These are phyloP conservation scores for Latrodectus elegans DNA, from an alignment of 2,888 invertebrate genomes.

Conservation along the genomic window DNA sequence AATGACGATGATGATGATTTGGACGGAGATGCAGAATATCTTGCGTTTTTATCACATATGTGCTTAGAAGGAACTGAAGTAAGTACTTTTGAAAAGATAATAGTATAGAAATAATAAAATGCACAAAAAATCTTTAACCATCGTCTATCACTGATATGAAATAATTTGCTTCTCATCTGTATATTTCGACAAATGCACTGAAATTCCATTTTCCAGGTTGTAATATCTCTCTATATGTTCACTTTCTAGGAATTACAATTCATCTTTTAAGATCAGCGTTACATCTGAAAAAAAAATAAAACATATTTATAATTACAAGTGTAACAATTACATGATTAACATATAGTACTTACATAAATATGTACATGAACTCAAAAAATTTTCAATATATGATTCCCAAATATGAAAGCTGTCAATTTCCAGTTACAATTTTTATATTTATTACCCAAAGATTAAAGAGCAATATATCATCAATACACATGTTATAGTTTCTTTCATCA, in stretches of 20 bases:
- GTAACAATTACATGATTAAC: not conserved
- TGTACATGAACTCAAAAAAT: too few relatives aligned
- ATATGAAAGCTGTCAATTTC: too few relatives aligned
- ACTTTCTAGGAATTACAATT: too few relatives aligned
- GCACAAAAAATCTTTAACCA: slow-evolving; percentile 44
- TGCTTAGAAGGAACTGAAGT: slow-evolving; percentile 49
- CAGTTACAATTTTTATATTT: too few relatives aligned
- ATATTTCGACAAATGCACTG: slow-evolving; percentile 4
- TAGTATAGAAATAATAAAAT: not conserved
- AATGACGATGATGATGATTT: slow-evolving; percentile 9
- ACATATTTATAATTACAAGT: not conserved
- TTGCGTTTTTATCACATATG: slow-evolving; percentile 42
- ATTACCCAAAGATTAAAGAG: too few relatives aligned
- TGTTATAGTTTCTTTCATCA: too few relatives aligned
- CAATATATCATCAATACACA: too few relatives aligned
- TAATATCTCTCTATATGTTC: not conserved
- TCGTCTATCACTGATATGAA: slow-evolving; percentile 25
- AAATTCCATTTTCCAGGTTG: not conserved
- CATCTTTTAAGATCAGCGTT: not conserved
- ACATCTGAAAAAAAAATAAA: not conserved
- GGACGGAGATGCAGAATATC: slow-evolving; percentile 33
- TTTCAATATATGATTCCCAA: too few relatives aligned
- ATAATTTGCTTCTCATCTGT: not conserved
- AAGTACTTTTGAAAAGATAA: not conserved
- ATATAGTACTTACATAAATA: too few relatives aligned